Base-by-base conservation (phyloP, 2,113 vertebrate species). In the Anoplopoma fimbria region DNA sequence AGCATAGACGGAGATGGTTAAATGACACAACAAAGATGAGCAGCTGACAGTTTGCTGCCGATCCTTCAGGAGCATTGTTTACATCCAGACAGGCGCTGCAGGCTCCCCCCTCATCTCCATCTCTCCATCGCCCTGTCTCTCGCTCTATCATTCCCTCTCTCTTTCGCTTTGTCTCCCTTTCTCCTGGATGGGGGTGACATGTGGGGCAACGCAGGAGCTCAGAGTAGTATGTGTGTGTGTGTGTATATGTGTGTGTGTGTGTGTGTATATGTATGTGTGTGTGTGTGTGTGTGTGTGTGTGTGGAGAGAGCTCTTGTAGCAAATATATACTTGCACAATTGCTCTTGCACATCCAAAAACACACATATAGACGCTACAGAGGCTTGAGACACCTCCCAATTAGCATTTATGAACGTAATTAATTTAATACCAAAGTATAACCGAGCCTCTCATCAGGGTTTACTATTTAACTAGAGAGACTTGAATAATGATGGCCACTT, bases 1-100 rank as follows among this genome's bases (percentile, higher is more conserved):
- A 61, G 89, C 95, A 92, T 72, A 87, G 95, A 88, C 86, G 90
- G 91, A 94, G 97, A 96, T 95, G 94, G 94, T 97, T 93, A 98
- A 99, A 96, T 98, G 98, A 98, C 97, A 99, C 97, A 98, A 98
- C 98, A 99, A 99, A 99, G 98, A 96, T 93, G 95, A 95, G 96
- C 95, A 96, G 95, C 96, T 99, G 98, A 99, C 98, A 99, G 93
- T 95, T 95, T 96, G 95, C 96, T 98, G 97, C 97, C 97, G 91
- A 98, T 95, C 92, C 95, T 96, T 97, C 89, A 96, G 96, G 97
- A 97, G 96, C 95, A 96, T 95, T 97, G 97, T 97, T 97, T 97
- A 96, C 96, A 97, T 96, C 95, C 93, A 96, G 91, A 94, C 95
- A 95, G 96, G 94, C 95, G 95, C 95, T 96, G 96, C 88, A 95